Conservation (phyloP, 2,113 vertebrate genomes). For the Cottus gobio region DNA sequence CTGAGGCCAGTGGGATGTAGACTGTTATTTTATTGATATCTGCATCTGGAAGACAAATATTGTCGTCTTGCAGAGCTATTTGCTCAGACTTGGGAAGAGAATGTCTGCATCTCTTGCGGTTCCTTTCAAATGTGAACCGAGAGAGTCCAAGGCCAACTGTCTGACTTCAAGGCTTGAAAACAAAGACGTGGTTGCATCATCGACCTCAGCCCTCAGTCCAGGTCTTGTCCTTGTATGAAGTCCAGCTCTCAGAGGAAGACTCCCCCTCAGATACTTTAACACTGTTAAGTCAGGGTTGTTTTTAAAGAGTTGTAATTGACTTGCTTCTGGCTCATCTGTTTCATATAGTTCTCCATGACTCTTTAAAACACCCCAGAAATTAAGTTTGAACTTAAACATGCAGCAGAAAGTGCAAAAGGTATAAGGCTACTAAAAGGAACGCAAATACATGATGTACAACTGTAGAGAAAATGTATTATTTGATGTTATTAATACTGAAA, state of each 20-base stretch:
- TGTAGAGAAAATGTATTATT: neutral
- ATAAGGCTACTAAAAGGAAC: neutral
- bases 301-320: constrained; percentile 20
- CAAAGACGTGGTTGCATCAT: constrained; percentile 62
- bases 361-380: constrained; percentile 8
- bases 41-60: constrained; percentile 63
- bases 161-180: constrained; percentile 57
- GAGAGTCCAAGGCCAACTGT: constrained; percentile 34
- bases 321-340: constrained; percentile 14
- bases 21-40: constrained; percentile 69
- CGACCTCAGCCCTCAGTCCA: constrained; percentile 26
- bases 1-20: constrained; percentile 37
- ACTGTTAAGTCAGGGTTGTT: constrained; percentile 18
- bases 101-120: constrained; percentile 46
- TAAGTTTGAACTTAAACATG: neutral
- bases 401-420: constrained; percentile 10
- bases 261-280: constrained; percentile 37
- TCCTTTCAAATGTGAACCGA: constrained; percentile 36
- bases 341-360: neutral
- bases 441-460: constrained; percentile 6
- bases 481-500: constrained; percentile 13
- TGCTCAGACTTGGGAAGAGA: constrained; percentile 55
- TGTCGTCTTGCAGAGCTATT: constrained; percentile 41
- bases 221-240: constrained; percentile 40
- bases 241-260: constrained; percentile 42